Conservation (phyloP, 2,113 vertebrate genomes). For the Labeo catla region DNA sequence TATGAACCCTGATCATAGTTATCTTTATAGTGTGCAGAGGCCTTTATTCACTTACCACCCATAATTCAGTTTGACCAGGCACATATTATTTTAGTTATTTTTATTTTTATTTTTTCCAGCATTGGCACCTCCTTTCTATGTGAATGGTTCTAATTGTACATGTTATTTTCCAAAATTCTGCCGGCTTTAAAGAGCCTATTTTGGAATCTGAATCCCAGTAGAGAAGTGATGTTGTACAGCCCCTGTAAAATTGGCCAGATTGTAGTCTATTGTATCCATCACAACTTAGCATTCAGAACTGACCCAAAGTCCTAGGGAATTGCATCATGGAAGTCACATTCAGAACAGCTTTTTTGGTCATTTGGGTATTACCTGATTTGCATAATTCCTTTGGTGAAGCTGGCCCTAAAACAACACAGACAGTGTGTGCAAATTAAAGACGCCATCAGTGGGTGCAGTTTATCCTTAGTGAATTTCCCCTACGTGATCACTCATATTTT, state of each 20-base stretch:
- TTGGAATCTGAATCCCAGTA: not conserved
- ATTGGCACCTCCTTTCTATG: not conserved
- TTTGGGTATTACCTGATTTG: conserved; percentile 2
- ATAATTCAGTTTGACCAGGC: not conserved
- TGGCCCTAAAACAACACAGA: not conserved
- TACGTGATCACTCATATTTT: not conserved
- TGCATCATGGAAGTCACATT: not conserved
- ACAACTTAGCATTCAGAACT: not conserved
- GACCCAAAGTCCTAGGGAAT: not conserved
- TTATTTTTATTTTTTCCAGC: not conserved
- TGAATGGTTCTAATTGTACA: not conserved
- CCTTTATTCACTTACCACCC: not conserved
- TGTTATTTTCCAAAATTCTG: not conserved
- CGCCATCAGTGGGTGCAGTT: not conserved
- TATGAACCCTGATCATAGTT: too few species aligned
- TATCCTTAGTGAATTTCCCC: not conserved
- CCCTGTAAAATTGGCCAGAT: not conserved
- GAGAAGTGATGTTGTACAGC: not conserved
- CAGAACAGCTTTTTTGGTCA: not conserved
- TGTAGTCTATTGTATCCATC: not conserved
- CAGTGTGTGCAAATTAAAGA: conserved; percentile 4
- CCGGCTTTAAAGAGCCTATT: not conserved
- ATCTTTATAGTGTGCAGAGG: not conserved
- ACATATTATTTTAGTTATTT: not conserved
- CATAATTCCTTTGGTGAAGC: conserved; percentile 13